Conservation (phyloP, 1,140 invertebrate species). For the Carcinoscorpius rotundicauda region DNA sequence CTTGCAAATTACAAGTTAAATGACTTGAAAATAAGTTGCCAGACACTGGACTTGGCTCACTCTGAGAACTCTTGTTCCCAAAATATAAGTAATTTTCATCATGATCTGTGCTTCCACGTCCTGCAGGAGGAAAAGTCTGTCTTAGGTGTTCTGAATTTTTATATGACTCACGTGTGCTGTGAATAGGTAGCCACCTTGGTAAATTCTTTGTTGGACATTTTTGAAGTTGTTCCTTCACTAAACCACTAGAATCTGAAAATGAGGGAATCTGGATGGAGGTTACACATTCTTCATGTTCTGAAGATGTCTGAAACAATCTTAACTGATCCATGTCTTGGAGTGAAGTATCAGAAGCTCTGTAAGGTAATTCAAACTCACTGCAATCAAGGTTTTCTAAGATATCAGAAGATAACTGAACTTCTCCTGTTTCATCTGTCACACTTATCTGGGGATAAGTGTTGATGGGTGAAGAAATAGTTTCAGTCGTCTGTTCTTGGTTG, state of each 20-base stretch:
- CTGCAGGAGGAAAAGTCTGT: conserved; percentile 23
- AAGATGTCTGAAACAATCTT: no score
- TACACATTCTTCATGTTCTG: no score
- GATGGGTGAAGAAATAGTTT: neutral
- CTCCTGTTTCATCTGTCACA: conserved; percentile 71
- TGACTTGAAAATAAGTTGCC: neutral
- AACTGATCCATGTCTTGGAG: no score
- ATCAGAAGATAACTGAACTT: conserved; percentile 5
- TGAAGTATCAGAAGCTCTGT: no score
- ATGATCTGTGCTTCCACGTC: neutral
- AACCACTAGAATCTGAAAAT: no score
- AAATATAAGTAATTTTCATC: no score
- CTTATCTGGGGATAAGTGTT: conserved; percentile 59
- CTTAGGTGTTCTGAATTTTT: conserved; percentile 21
- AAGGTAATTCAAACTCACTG: neutral
- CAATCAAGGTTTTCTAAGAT: neutral
- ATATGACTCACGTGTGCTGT: conserved; percentile 19
- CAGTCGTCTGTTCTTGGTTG: neutral
- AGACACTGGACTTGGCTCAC: neutral
- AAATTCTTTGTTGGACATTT: conserved; percentile 9
- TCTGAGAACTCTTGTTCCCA: no score
- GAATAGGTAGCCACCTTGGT: conserved; percentile 17
- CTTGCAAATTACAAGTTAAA: neutral
- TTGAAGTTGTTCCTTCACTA: neutral
- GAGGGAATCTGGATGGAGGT: no score